phyloP scores from a whole-genome alignment of 2,797 vertebrate genomes.

The Rhabdomys pumilio region DNA sequence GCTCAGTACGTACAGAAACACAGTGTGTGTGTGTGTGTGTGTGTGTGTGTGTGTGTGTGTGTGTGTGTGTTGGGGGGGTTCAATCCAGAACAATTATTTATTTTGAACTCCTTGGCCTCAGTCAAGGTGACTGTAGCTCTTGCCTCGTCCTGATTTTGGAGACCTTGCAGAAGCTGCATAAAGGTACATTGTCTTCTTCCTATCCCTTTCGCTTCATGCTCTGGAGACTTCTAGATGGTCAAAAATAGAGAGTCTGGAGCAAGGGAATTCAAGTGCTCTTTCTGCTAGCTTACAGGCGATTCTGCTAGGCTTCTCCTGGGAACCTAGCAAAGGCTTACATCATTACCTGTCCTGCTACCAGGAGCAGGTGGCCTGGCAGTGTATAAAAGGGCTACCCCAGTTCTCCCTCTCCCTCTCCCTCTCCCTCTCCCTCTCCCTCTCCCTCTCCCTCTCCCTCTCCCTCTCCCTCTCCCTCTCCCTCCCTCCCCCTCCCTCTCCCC shows the following conservation, averaged over 20 bases:
- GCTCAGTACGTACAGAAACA: not conserved
- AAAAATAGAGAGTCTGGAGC: not conserved
- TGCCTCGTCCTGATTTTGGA: not conserved
- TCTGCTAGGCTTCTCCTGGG: too few relatives aligned
- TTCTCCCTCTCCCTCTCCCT: too few relatives aligned
- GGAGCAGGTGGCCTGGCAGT: too few relatives aligned
- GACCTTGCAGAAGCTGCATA: not conserved
- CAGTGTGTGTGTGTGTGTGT: not conserved
- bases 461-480: too few relatives aligned
- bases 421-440: too few relatives aligned
- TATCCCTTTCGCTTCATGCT: not conserved
- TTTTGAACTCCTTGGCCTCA: not conserved
- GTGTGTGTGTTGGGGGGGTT: too few relatives aligned
- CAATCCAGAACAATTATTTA: not conserved
- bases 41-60: too few relatives aligned
- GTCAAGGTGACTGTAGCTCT: not conserved
- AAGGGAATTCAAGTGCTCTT: not conserved
- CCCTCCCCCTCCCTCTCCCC: too few relatives aligned
- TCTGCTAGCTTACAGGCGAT: not conserved
- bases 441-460: accelerated
- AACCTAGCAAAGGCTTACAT: too few relatives aligned
- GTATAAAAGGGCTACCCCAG: too few relatives aligned
- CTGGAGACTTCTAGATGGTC: not conserved
- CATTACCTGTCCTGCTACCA: too few relatives aligned
- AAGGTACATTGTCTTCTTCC: not conserved